Percentiles rank a stretch among this genome's conserved stretches.
Conservation (phyloP, 2,797 vertebrate genomes). For the Megalops cyprinoides region DNA sequence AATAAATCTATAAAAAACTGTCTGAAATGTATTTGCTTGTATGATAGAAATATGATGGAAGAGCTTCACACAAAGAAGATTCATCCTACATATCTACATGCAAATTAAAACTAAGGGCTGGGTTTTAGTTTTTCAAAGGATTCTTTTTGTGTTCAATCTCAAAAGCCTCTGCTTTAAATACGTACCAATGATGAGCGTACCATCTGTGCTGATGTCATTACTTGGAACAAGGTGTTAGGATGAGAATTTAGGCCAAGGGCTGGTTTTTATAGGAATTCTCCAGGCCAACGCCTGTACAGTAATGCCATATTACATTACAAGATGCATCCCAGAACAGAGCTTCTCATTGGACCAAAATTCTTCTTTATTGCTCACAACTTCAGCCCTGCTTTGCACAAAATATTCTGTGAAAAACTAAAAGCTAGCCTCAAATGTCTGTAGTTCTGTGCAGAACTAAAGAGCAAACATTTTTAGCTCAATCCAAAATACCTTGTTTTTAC, state of each 20-base stretch:
- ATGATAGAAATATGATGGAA: neutral
- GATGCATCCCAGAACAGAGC: neutral
- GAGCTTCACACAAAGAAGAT: neutral
- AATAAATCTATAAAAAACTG: neutral
- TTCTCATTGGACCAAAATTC: conserved; percentile 4
- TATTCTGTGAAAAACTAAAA: neutral
- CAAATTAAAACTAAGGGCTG: neutral
- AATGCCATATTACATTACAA: conserved; percentile 5
- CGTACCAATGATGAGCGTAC: conserved; percentile 4
- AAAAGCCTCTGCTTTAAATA: neutral
- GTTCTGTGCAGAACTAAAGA: too few species aligned
- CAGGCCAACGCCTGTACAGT: neutral
- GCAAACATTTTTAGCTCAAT: neutral
- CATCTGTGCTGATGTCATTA: conserved; percentile 19
- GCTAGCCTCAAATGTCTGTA: neutral
- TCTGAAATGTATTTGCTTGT: neutral
- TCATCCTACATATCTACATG: neutral
- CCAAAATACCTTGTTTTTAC: neutral
- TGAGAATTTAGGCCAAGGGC: neutral
- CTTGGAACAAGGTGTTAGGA: conserved; percentile 1
- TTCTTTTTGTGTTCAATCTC: neutral
- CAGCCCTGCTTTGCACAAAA: neutral
- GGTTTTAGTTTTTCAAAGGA: neutral
- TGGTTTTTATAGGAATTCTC: conserved; percentile 1
- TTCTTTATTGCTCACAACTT: neutral